Evolutionary conservation across 2,113 vertebrate species (phyloP), one percentile per base, ranked within the genome.

Genomic region (Scalopus aquaticus): DNA sequence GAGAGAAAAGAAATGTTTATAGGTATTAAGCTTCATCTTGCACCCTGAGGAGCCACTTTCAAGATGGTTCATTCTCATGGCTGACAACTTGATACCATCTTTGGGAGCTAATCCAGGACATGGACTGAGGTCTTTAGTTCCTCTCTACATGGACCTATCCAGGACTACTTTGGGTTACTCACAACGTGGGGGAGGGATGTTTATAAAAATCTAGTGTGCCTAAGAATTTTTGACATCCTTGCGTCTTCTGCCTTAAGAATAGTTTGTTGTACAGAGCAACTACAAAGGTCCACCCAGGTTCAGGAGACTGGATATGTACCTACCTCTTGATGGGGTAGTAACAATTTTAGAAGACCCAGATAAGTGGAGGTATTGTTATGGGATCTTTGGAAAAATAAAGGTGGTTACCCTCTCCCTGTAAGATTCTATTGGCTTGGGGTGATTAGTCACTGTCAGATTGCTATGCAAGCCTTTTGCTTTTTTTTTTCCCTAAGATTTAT

Each of bases 1-100:
- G 24, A 39, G 94, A 58, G 94, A 83, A 69, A 95, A 90, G 89
- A 96, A 92, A 69, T 90, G 90, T 39, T 67, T 69, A 73, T 51
- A 97, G 81, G 51, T 94, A 70, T 84, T 93, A 91, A 96, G 2
- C 56, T 94, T 97, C 62, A 92, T 93, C 46, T 93, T 97, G 64
- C 54, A 94, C 80, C 81, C 39, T 96, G 78, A 97, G 37, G 56
- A 67, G 32, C 26, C 19, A 5, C 39, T 76, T 76, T 79, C 24
- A 35, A 77, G 32, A 49, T 37, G 1, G 13, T 1, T 88, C 44
- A 73, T 89, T 70, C 32, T 32, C 5, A 30, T n/a, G 49, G 26
- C 30, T 81, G 67, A 11, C 12, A 35, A 2, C 60, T 6, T 54
- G 42, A 19, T 74, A 4, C 24, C 82, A 6, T 3, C 4, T 84